These are phyloP conservation scores for Enchytraeus crypticus DNA, from an alignment of 2,888 invertebrate species.

Conservation along the genomic window DNA sequence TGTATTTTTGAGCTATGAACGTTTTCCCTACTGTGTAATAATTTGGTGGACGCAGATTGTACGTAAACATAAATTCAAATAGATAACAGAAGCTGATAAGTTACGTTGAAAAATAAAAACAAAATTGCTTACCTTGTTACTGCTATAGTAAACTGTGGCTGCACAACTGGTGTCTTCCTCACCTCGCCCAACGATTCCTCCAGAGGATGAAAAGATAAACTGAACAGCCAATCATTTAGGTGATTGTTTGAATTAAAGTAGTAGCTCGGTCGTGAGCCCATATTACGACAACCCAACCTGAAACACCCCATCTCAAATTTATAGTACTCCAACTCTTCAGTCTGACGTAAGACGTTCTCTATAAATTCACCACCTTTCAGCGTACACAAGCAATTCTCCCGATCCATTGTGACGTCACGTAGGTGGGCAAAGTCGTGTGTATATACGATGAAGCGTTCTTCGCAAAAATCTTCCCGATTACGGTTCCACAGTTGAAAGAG, in stretches of 20 bases:
- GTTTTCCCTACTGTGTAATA: no score
- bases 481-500: conserved; percentile 9
- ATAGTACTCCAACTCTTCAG: conserved; percentile 27
- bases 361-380: conserved; percentile 27
- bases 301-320: conserved; percentile 23
- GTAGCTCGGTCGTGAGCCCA: conserved; percentile 14
- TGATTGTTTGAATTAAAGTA: conserved; percentile 26
- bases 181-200: neutral
- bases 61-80: no score
- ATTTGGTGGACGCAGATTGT: no score
- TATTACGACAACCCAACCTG: conserved; percentile 12
- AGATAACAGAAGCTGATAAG: no score
- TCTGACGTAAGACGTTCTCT: conserved; percentile 25
- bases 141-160: conserved; percentile 21
- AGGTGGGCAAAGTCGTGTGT: conserved; percentile 23
- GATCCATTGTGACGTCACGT: conserved; percentile 20
- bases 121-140: conserved; percentile 7
- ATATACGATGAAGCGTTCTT: conserved; percentile 15
- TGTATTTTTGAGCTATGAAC: no score
- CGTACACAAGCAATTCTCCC: conserved; percentile 3
- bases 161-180: neutral
- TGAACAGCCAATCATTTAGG: conserved; percentile 20
- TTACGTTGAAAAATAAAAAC: no score
- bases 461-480: conserved; percentile 8
- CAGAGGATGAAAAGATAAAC: no score